Conservation (phyloP, 2,113 vertebrate species). For the Ciconia stormi region DNA sequence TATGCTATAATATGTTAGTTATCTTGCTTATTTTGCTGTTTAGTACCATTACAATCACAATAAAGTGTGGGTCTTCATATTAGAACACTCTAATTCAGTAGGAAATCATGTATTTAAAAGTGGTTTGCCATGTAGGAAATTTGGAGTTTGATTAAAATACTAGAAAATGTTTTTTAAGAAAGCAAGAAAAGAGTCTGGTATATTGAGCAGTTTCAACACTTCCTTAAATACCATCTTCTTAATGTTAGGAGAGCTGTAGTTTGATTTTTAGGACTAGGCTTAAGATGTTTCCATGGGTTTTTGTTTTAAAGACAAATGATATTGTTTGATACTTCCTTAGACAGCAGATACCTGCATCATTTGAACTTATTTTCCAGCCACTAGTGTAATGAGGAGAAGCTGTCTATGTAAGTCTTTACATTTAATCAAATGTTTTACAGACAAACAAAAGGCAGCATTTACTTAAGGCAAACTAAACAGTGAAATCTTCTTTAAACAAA, state of each 20-base stretch:
- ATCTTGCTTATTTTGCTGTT: background rate
- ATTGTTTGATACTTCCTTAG: background rate
- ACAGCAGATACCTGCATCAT: background rate
- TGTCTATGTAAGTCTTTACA: constrained; percentile 72
- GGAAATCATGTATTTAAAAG: background rate
- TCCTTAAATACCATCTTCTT: background rate
- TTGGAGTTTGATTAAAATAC: background rate
- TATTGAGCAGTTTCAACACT: background rate
- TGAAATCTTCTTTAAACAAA: constrained; percentile 86
- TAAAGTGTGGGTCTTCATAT: background rate
- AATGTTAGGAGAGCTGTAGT: background rate
- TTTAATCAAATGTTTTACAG: constrained; percentile 82
- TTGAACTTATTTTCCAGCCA: constrained; percentile 47
- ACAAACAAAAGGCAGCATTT: constrained; percentile 84
- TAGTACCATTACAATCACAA: background rate
- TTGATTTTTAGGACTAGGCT: background rate
- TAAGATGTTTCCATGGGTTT: background rate
- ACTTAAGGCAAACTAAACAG: constrained; percentile 85
- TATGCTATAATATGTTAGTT: background rate
- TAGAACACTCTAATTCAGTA: background rate
- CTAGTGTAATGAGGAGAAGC: constrained; percentile 51
- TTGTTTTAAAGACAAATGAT: constrained; percentile 21
- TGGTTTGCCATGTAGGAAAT: background rate
- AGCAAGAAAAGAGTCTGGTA: background rate
- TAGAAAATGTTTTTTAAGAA: background rate